These are phyloP conservation scores for Charadrius vociferus DNA, from an alignment of 2,113 vertebrate genomes.

Conservation along the genomic window DNA sequence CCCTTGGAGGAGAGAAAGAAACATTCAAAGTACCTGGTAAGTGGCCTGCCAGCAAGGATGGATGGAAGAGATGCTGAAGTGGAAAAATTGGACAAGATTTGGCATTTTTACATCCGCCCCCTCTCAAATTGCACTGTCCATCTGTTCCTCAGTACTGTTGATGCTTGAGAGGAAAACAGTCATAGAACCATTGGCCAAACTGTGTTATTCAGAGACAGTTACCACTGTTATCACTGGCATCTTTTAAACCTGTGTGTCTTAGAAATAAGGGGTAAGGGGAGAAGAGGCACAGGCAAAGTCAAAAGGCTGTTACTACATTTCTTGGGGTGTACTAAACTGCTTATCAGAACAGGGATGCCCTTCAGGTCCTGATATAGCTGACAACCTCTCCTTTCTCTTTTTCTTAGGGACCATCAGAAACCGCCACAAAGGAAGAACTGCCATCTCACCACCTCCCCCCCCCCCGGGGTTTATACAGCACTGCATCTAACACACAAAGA, in stretches of 20 bases:
- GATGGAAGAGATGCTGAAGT: not conserved
- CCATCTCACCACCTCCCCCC: not conserved
- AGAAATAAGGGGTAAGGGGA: fast-evolving
- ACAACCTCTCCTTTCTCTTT: not conserved
- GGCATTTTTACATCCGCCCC: not conserved
- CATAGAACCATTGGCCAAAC: no score
- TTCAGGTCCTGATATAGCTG: not conserved
- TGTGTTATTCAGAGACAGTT: no score
- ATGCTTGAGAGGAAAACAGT: not conserved
- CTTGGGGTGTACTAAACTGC: not conserved
- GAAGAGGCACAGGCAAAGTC: not conserved
- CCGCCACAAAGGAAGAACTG: not conserved
- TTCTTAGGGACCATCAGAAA: not conserved
- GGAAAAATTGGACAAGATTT: not conserved
- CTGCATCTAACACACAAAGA: not conserved
- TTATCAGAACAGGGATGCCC: not conserved
- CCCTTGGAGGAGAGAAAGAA: not conserved
- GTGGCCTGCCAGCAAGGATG: not conserved
- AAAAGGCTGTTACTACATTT: not conserved
- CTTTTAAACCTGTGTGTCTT: not conserved
- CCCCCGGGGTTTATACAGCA: not conserved
- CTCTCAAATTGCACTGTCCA: not conserved
- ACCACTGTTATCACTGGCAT: not conserved
- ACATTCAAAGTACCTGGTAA: not conserved
- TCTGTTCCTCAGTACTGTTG: not conserved